phyloP scores from a whole-genome alignment of 2,888 invertebrate species.

The Agonopterix heracliana region DNA sequence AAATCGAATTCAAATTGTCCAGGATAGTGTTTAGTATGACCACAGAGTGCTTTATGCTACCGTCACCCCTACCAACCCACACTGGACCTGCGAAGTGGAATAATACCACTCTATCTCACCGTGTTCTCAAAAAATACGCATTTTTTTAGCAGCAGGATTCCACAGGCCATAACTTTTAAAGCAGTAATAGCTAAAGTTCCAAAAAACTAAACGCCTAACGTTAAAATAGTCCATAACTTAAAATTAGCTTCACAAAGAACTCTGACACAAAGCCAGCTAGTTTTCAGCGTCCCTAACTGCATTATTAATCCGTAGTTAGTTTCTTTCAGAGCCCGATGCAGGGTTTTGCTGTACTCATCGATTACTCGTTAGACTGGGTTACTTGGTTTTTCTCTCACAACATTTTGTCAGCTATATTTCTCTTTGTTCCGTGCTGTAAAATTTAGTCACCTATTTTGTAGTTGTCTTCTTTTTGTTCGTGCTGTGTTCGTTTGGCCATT shows the following conservation, averaged over 20 bases:
- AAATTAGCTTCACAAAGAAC: constrained; percentile 3
- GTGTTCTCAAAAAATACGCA: too few relatives aligned
- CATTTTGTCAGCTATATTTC: constrained; percentile 26
- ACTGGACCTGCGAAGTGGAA: too few relatives aligned
- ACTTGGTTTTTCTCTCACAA: constrained; percentile 32
- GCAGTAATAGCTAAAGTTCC: too few relatives aligned
- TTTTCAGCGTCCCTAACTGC: constrained; percentile 30
- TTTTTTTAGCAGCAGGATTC: too few relatives aligned
- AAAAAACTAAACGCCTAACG: too few relatives aligned
- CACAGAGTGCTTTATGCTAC: too few relatives aligned
- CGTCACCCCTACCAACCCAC: too few relatives aligned
- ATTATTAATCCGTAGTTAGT: constrained; percentile 51
- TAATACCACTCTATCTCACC: too few relatives aligned
- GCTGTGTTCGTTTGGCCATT: not conserved
- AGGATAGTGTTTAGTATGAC: too few relatives aligned
- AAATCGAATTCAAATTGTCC: too few relatives aligned
- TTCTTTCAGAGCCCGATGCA: constrained; percentile 37
- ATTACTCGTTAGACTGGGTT: constrained; percentile 44
- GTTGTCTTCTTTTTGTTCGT: not conserved
- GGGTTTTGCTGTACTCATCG: constrained; percentile 42
- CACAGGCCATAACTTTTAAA: too few relatives aligned
- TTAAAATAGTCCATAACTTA: not conserved
- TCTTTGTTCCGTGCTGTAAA: not conserved
- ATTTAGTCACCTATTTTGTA: constrained; percentile 7
- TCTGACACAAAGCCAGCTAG: constrained; percentile 15